Evolutionary conservation across 2,888 invertebrate species (phyloP), one percentile per base, ranked within the genome.

Genomic region (Norana najaformis): DNA sequence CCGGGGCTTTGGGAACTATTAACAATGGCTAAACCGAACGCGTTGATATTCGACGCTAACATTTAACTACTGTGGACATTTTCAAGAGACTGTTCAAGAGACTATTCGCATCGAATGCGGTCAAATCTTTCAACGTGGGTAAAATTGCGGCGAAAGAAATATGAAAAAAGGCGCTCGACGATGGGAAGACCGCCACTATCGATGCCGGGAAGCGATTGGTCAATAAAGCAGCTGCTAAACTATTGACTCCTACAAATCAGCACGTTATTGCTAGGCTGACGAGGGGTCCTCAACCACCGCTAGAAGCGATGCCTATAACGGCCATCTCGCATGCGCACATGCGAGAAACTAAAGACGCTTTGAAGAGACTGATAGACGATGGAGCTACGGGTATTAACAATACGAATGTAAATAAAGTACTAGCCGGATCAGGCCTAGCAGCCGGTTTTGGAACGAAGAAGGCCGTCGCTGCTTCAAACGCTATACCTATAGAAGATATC

Each of bases 1-100:
- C 83, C 83, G n/a, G 83, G 83, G 35, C 83, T 83, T 18, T 83
- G 83, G 83, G 83, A 83, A 36, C 30, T 83, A 34, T 30, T 83
- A 34, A 83, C 83, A 30, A 83, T 6, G 83, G 30, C 20, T 20
- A 35, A 83, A 16, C 83, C 83, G n/a, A 16, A 83, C 83, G 20
- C 30, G 83, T 14, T 34, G 35, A 83, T 83, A 83, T 83, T n/a
- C 36, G 30, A 30, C 8, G 16, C 30, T 18, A 35, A 83, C 20
- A 34, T n/a, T 83, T 35, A 30, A 83, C 30, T 83, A 83, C 36
- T 11, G 16, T n/a, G 36, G 35, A 83, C 16, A 83, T 83, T 35
- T 16, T 83, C 18, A 11, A 83, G 5, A 30, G 83, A 34, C n/a
- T 83, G 18, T 83, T 83, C 20, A 83, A 83, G 18, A 83, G 83